Conservation (phyloP, 2,797 vertebrate genomes). For the Anabas testudineus region DNA sequence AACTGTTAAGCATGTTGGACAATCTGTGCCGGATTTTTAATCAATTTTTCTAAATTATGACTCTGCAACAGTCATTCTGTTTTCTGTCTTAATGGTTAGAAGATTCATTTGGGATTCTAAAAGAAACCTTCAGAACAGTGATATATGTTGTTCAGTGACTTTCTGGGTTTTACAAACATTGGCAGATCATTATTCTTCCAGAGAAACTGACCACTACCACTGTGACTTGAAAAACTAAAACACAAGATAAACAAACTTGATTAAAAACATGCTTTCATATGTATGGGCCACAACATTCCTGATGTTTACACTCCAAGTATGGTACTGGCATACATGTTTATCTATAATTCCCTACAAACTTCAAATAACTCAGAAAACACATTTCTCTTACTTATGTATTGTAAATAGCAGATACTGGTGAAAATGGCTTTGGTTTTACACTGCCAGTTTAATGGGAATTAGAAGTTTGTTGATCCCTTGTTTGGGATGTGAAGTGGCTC, state of each 20-base stretch:
- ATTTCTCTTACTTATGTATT: conserved; percentile 34
- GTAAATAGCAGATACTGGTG: conserved; percentile 41
- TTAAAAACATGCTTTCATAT: conserved; percentile 35
- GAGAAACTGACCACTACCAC: neutral
- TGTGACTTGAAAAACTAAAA: neutral
- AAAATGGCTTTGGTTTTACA: conserved; percentile 74
- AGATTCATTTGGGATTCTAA: conserved; percentile 4
- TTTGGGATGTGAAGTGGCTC: conserved; percentile 16
- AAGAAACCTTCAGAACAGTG: neutral
- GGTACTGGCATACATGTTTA: conserved; percentile 26
- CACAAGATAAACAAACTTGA: conserved; percentile 13
- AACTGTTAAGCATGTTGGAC: neutral
- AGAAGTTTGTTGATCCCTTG: conserved; percentile 5
- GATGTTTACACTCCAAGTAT: conserved; percentile 70
- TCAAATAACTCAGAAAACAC: conserved; percentile 48
- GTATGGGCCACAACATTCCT: conserved; percentile 44
- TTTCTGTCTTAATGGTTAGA: no score
- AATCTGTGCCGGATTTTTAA: no score
- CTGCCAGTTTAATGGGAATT: conserved; percentile 48
- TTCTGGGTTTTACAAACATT: neutral
- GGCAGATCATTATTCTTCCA: neutral
- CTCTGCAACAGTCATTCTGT: no score
- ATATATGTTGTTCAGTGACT: neutral
- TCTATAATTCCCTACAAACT: conserved; percentile 56
- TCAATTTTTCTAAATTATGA: no score